Base-by-base conservation (phyloP, 2,797 vertebrate genomes). In the Rhyacichthys aspro region DNA sequence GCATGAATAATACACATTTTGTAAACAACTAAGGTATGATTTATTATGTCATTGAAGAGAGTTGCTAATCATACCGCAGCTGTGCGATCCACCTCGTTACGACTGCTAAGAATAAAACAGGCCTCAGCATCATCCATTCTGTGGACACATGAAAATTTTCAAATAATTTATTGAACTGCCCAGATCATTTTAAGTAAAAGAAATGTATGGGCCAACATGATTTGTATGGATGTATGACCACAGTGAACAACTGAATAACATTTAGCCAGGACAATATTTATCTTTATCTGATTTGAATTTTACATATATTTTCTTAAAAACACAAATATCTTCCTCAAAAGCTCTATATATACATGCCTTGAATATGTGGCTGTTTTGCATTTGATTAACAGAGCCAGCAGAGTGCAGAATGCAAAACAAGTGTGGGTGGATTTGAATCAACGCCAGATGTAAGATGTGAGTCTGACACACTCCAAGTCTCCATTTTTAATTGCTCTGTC, bases 121-220 rank as follows among this genome's bases (percentile, higher is more conserved):
- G 95, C 95, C 69, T 98, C 95, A 0, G 96, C 96, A 0, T 97
- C 94, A 78, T 97, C 95, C 95, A 98, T 95, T 85, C 96, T 98
- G 90, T 45, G 81, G n/a, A 71, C 9, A 63, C n/a, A 55, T 11
- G 12, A 14, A 11, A 15, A 32, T 50, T 28, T 36, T 12, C 12
- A 37, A 37, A 43, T 8, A 39, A 59, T 33, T 16, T 28, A 28
- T 28, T 3, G 23, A 28, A 5, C 7, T 53, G n/a, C 3, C 5
- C 32, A 46, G 10, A 17, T 42, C 39, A 41, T 28, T 32, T 19
- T 43, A 54, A 38, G 9, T 55, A 7, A 37, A 36, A 12, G 16
- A 14, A 37, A 39, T 45, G 17, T 44, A 16, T 23, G 4, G 1
- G 36, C 7, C 44, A 39, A 70, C 45, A 3, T 63, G 8, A 10